Evolutionary conservation across 1,140 invertebrate species (phyloP).

Genomic region (Ephestia elutella): DNA sequence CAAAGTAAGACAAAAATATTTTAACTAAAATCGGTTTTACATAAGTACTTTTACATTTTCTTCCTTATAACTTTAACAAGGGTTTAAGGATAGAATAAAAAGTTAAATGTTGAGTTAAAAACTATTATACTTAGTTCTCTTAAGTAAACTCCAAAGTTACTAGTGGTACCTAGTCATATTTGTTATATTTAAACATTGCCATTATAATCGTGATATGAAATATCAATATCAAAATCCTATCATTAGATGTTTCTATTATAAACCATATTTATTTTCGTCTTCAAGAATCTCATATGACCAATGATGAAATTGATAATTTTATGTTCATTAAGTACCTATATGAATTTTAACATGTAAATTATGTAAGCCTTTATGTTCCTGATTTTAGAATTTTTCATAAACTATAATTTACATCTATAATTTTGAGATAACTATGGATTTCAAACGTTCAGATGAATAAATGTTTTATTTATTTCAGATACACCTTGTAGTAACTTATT

Average conservation of each 20-base stretch:
- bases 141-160: conserved; percentile 5
- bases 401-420: too few species aligned
- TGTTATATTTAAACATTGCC: background rate
- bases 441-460: too few species aligned
- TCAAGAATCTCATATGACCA: background rate
- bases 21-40: too few species aligned
- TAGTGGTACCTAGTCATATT: conserved; percentile 8
- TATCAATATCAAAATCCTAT: background rate
- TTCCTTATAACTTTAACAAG: too few species aligned
- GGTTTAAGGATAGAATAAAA: background rate
- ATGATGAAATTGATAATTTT: background rate
- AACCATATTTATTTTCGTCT: background rate
- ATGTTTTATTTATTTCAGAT: too few species aligned
- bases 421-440: too few species aligned
- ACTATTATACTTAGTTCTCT: background rate
- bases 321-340: background rate
- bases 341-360: background rate
- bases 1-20: too few species aligned
- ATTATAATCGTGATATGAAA: background rate
- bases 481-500: too few species aligned
- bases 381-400: too few species aligned
- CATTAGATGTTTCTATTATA: background rate
- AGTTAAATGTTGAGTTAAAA: background rate
- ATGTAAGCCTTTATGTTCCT: too few species aligned
- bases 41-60: too few species aligned